Evolutionary conservation across 2,888 invertebrate species (phyloP), one percentile per base, ranked within the genome.

Genomic region (Noctua pronuba): DNA sequence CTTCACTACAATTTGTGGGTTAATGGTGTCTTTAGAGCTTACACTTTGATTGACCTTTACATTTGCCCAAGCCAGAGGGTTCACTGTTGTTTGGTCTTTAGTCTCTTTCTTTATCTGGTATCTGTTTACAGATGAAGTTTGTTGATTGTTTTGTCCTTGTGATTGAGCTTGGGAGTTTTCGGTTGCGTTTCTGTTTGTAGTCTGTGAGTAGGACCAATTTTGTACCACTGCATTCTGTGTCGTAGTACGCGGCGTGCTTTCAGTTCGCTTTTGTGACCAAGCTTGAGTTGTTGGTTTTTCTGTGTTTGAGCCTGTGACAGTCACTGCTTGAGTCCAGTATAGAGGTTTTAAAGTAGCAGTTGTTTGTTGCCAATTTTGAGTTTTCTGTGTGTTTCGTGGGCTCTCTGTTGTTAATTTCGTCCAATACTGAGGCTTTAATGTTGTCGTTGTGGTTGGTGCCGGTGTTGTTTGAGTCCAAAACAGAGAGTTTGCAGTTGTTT

Each of bases 301-400:
- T n/a, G 73, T 71, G 11, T 65, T 41, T 46, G 62, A 62, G 10
- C 4, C 35, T 55, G 38, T 28, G 38, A 18, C 71, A 73, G 38
- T 55, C 18, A 69, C 80, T 1, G 76, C 44, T 65, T 55, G 69
- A 31, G 38, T 65, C 84, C 84, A 84, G 52, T 75, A 75, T 35
- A 60, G 1, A 38, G 83, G 73, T 70, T 80, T 80, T 31, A 52
- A 16, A 4, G 67, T 67, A 49, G 77, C 6, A 44, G 73, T 72
- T 35, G 84, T 72, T 67, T 44, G 66, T 64, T 68, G 75, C 85
- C 85, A 82, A 70, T 69, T 68, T 66, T 72, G 79, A 5, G 68
- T 24, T 46, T 60, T 77, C 18, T 58, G 52, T 13, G 77, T 75
- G 5, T 55, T 58, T 5, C 38, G 68, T 31, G 80, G 2, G 16